Conservation (phyloP, 2,797 vertebrate species). For the Enteromius afrohamiltoni region DNA sequence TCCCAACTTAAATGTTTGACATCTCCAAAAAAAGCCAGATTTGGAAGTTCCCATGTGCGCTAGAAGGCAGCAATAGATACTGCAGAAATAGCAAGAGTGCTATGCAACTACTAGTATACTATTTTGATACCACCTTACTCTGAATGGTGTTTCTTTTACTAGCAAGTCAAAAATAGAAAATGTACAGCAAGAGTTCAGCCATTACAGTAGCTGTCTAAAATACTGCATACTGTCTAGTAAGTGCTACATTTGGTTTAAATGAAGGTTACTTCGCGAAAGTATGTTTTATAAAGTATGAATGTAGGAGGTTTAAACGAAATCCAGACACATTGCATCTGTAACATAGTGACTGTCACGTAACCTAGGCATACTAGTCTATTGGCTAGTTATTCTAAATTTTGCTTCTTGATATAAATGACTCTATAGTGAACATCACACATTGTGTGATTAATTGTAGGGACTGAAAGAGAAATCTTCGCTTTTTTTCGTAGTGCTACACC, state of each 20-base stretch:
- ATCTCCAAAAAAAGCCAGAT: background rate
- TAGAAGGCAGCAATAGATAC: background rate
- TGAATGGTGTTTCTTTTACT: background rate
- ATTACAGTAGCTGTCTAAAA: constrained; percentile 1
- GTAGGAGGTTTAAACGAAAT: background rate
- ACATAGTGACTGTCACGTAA: too few species aligned
- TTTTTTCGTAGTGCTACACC: background rate
- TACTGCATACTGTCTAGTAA: background rate
- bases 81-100: background rate
- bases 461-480: background rate
- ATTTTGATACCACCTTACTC: background rate
- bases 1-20: background rate
- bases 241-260: background rate
- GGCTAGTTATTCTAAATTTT: too few species aligned
- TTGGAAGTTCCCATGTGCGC: background rate
- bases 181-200: background rate
- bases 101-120: background rate
- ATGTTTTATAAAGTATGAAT: background rate
- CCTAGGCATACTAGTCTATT: background rate
- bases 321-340: too few species aligned
- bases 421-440: background rate
- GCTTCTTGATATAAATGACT: background rate
- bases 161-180: background rate
- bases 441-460: background rate
- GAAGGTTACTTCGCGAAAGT: background rate